A percentile compares a stretch with the other conserved stretches of the same genome.
These are phyloP conservation scores for Paguma larvata DNA, from an alignment of 2,797 vertebrate species.

Conservation along the genomic window DNA sequence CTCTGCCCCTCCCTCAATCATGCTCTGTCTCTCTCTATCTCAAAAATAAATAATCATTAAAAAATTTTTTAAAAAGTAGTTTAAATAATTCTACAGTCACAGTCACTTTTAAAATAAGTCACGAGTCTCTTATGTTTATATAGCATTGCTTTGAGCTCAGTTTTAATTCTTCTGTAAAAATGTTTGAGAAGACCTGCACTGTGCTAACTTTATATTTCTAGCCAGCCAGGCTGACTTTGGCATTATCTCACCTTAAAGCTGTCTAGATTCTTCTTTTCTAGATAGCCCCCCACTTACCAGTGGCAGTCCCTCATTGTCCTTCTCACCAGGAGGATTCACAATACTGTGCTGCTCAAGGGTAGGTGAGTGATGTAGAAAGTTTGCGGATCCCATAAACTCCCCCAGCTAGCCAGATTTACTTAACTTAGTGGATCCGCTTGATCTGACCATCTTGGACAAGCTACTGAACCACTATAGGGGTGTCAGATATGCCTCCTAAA, in stretches of 20 bases:
- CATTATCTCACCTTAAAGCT: not conserved
- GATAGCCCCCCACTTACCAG: not conserved
- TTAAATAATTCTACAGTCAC: not conserved
- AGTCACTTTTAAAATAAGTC: constrained; percentile 10
- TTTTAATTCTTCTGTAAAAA: not conserved
- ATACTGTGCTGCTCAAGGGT: not conserved
- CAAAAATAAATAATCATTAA: too few species aligned
- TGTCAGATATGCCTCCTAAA: not conserved
- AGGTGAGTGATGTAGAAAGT: not conserved
- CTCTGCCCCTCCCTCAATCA: too few species aligned
- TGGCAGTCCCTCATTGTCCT: not conserved
- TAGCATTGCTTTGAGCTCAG: not conserved
- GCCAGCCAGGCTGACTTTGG: not conserved
- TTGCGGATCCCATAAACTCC: too few species aligned
- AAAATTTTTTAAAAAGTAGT: not conserved
- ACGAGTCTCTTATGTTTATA: not conserved
- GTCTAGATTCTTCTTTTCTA: not conserved
- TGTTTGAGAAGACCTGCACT: not conserved
- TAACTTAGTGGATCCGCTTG: not conserved
- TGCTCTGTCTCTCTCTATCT: too few species aligned
- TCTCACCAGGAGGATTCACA: not conserved
- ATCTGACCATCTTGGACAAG: not conserved
- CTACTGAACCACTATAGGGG: not conserved
- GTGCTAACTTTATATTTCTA: not conserved
- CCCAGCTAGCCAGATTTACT: not conserved